Evolutionary conservation across 2,797 vertebrate species (phyloP), one percentile per base, ranked within the genome.

Genomic region (Echeneis naucrates): DNA sequence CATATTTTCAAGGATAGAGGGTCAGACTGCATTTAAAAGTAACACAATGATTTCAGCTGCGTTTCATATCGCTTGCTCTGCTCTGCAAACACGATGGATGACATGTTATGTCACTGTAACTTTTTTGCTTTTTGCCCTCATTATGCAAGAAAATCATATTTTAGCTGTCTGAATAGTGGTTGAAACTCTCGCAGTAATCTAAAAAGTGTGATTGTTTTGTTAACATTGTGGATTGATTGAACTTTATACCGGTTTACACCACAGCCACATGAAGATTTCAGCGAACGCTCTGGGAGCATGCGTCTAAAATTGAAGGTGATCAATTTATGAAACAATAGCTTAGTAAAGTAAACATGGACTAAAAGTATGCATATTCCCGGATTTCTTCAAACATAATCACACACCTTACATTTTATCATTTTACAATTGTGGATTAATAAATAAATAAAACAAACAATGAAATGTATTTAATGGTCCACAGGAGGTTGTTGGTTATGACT

Each of bases 381-480:
- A 21, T n/a, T 53, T 51, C 50, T 57, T 61, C 13, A 54, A 32
- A 55, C 38, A 13, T 54, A 53, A 72, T 70, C 55, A 21, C 48
- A 52, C n/a, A 65, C 19, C 21, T 32, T 26, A 9, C 4, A 52
- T 10, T 14, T 2, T 11, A 52, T 45, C 35, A 10, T 14, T 52
- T 37, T 58, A 12, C 51, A 75, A 19, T 12, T 62, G 32, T 50
- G 33, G 1, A 42, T n/a, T n/a, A n/a, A n/a, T 75, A 17, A 14
- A 77, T 80, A 77, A 80, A 82, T 82, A 78, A 48, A 53, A 63
- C 0, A 4, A 19, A 12, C 1, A 50, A 9, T 69, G 51, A 62
- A 61, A 77, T 69, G 60, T 68, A 37, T 30, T 37, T 26, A 27
- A 60, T 24, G 23, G 17, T 7, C 12, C 33, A 54, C 17, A 59